Evolutionary conservation across 2,888 invertebrate genomes (phyloP).

Genomic region (Blastobasis adustella): DNA sequence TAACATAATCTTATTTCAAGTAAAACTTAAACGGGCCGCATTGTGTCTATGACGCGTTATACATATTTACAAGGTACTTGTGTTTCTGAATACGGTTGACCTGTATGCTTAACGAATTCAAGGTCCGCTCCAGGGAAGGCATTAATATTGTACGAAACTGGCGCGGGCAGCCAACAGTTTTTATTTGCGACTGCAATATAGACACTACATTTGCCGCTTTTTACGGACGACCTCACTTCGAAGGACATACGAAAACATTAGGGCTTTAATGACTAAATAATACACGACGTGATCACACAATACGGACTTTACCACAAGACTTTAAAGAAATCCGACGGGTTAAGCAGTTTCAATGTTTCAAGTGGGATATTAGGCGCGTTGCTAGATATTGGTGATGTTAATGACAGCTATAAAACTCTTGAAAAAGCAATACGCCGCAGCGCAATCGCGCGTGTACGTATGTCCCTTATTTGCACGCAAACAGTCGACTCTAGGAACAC

Average conservation of each 20-base stretch:
- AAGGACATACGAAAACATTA: not conserved
- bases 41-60: constrained; percentile 9
- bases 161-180: constrained; percentile 2
- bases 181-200: constrained; percentile 8
- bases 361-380: too few relatives aligned
- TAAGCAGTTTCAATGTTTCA: too few relatives aligned
- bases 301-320: too few relatives aligned
- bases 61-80: constrained; percentile 38
- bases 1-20: not conserved
- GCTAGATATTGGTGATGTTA: too few relatives aligned
- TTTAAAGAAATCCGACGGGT: too few relatives aligned
- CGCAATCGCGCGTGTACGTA: constrained; percentile 46
- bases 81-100: constrained; percentile 43
- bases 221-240: not conserved
- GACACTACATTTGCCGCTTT: too few relatives aligned
- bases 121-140: constrained; percentile 22
- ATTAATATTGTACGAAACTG: constrained; percentile 18
- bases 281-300: too few relatives aligned
- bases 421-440: not conserved
- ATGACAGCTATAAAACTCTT: too few relatives aligned
- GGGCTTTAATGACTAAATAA: too few relatives aligned
- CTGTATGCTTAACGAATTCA: constrained; percentile 35
- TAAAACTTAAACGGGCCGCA: not conserved
- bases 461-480: constrained; percentile 63
- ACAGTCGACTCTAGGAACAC: constrained; percentile 30